Conservation (phyloP, 2,113 vertebrate genomes). For the Pelusios castaneus region DNA sequence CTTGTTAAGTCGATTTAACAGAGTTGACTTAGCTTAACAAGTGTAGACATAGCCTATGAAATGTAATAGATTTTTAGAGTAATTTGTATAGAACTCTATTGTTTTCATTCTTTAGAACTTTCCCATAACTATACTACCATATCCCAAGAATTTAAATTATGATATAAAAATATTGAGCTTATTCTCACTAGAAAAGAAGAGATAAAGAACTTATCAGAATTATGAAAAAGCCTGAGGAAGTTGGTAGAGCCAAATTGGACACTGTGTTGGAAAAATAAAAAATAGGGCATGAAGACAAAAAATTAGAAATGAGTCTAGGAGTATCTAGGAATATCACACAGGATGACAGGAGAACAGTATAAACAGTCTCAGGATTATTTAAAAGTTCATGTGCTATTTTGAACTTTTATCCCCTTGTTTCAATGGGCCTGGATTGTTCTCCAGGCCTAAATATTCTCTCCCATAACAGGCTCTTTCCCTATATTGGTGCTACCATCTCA, state of each 20-base stretch:
- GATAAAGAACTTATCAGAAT: neutral
- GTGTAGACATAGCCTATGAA: too few relatives aligned
- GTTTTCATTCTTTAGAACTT: neutral
- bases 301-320: neutral
- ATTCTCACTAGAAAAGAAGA: neutral
- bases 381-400: neutral
- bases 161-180: neutral
- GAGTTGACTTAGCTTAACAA: too few relatives aligned
- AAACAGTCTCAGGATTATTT: neutral
- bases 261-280: neutral
- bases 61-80: neutral
- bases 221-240: neutral
- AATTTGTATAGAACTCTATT: neutral
- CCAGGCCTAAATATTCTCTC: neutral
- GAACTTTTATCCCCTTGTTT: neutral
- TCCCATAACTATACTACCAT: neutral
- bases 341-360: neutral
- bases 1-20: too few relatives aligned
- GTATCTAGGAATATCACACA: neutral
- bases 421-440: neutral
- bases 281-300: neutral
- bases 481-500: neutral
- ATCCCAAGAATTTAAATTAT: neutral
- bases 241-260: neutral
- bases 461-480: neutral